Percentiles rank a stretch among this genome's conserved stretches.
Conservation (phyloP, 2,888 invertebrate genomes). For the Cloeon dipterum region DNA sequence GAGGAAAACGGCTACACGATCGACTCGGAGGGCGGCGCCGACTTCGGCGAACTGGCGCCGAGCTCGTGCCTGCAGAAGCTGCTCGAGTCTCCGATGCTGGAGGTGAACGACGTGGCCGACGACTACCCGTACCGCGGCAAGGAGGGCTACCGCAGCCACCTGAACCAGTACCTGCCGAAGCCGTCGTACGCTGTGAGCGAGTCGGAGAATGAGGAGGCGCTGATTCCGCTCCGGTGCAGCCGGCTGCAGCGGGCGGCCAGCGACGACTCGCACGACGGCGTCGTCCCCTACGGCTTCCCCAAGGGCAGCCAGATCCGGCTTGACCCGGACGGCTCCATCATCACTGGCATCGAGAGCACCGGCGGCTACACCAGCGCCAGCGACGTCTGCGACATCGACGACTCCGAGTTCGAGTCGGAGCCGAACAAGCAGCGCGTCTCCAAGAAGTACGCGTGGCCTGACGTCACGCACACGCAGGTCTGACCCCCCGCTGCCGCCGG, state of each 20-base stretch:
- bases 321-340: slow-evolving; percentile 10
- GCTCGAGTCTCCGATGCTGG: slow-evolving; percentile 2
- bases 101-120: slow-evolving; percentile 7
- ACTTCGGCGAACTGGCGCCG: slow-evolving; percentile 12
- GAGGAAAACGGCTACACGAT: slow-evolving; percentile 37
- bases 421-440: slow-evolving; percentile 17
- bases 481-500: slow-evolving; percentile 14
- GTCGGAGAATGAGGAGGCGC: slow-evolving; percentile 13
- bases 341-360: slow-evolving; percentile 23
- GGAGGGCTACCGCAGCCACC: slow-evolving; percentile 53
- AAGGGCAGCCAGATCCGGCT: slow-evolving; percentile 16
- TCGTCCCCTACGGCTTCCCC: slow-evolving; percentile 26
- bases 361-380: slow-evolving; percentile 53
- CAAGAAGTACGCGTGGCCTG: slow-evolving; percentile 17
- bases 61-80: slow-evolving; percentile 13
- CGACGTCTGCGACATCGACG: slow-evolving; percentile 81
- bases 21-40: slow-evolving; percentile 41
- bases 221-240: slow-evolving; percentile 7
- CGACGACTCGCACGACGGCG: slow-evolving; percentile 14
- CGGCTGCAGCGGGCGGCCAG: slow-evolving; percentile 17
- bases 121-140: slow-evolving; percentile 8
- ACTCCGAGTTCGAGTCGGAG: slow-evolving; percentile 44
- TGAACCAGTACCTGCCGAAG: slow-evolving; percentile 57
- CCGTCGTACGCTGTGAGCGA: slow-evolving; percentile 21
- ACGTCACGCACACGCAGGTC: slow-evolving; percentile 21